A percentile compares a stretch with the other conserved stretches of the same genome.
These are phyloP conservation scores for Lordiphosa mommai DNA, from an alignment of 1,140 invertebrate species.

Conservation along the genomic window DNA sequence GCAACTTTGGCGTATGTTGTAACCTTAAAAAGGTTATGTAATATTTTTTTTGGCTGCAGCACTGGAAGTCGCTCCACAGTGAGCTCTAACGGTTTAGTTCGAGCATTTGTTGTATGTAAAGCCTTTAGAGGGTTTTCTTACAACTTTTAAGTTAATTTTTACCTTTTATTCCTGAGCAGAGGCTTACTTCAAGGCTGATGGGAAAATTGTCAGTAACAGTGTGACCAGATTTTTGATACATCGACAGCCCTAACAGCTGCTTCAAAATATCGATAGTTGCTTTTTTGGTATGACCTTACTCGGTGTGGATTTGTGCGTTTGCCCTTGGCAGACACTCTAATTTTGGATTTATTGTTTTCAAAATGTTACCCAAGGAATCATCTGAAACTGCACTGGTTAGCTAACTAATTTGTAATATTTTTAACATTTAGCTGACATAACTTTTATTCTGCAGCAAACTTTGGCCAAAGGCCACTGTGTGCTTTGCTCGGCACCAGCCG, in stretches of 20 bases:
- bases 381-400: no score
- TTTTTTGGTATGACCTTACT: no score
- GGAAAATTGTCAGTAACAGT: conserved; percentile 30
- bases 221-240: no score
- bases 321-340: no score
- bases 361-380: no score
- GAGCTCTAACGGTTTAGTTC: no score
- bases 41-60: conserved; percentile 19
- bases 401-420: neutral
- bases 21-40: conserved; percentile 79
- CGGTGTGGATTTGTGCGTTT: no score
- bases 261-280: no score
- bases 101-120: no score
- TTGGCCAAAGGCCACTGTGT: conserved; percentile 21
- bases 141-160: conserved; percentile 7
- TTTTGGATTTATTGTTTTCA: no score
- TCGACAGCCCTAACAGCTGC: no score
- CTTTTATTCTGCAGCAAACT: neutral
- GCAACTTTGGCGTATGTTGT: conserved; percentile 21
- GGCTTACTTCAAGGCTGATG: conserved; percentile 20
- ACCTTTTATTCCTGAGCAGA: conserved; percentile 51
- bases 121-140: neutral
- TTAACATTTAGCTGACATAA: neutral
- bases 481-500: conserved; percentile 11
- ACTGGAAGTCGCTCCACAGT: neutral